These are phyloP conservation scores for Drosophila auraria DNA, from an alignment of 1,140 invertebrate genomes.

Conservation along the genomic window DNA sequence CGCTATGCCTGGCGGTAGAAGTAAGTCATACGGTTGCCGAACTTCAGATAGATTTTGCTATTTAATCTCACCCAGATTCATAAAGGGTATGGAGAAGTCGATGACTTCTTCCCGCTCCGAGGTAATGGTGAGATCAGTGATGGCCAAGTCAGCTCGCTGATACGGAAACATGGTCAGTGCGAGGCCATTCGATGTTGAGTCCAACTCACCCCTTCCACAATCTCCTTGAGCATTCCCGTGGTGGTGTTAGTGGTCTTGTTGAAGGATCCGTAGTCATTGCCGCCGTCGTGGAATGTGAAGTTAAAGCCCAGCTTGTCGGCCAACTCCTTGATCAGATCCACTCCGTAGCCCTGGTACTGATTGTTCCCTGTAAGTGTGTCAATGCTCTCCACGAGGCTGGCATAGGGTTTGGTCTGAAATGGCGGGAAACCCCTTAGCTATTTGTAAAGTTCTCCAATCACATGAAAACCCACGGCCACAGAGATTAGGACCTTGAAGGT, in stretches of 20 bases:
- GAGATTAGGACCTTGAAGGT: conserved; percentile 94
- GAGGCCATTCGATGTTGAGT: background rate
- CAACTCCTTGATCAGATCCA: conserved; percentile 92
- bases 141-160: conserved; percentile 92
- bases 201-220: conserved; percentile 90
- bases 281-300: conserved; percentile 92
- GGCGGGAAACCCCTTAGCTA: background rate
- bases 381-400: conserved; percentile 92
- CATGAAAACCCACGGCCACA: conserved; percentile 86
- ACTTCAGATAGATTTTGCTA: background rate
- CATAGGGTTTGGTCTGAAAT: conserved; percentile 91
- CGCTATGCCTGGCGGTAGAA: conserved; percentile 88
- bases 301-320: conserved; percentile 93
- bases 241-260: conserved; percentile 89
- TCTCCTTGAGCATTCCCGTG: conserved; percentile 94
- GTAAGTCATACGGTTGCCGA: no score
- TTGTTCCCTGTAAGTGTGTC: conserved; percentile 90
- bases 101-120: conserved; percentile 92
- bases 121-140: conserved; percentile 96
- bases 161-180: background rate
- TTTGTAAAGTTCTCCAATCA: conserved; percentile 46
- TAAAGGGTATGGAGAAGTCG: conserved; percentile 96
- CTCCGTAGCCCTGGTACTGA: conserved; percentile 92
- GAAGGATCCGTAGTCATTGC: conserved; percentile 90
- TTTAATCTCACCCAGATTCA: conserved; percentile 89